These are phyloP conservation scores for Stomatorhinus walkeri DNA, from an alignment of 2,797 vertebrate species.

Conservation along the genomic window DNA sequence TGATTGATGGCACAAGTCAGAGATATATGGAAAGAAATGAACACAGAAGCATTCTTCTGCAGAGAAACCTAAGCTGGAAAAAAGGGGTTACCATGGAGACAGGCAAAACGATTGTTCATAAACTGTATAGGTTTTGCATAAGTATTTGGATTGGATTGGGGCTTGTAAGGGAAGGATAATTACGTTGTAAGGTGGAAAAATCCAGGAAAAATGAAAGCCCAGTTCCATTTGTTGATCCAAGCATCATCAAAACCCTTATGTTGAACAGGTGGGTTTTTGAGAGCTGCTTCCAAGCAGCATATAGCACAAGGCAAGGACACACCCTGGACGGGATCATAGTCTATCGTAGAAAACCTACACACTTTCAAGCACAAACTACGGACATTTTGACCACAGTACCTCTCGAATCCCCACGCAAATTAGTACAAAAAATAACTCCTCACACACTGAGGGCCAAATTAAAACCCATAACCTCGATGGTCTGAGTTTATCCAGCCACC, in stretches of 20 bases:
- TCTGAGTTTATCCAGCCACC: background rate
- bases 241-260: background rate
- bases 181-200: background rate
- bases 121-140: background rate
- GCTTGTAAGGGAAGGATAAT: background rate
- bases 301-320: background rate
- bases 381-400: background rate
- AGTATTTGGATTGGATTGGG: background rate
- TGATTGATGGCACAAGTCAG: background rate
- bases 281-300: background rate
- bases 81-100: slow-evolving; percentile 14
- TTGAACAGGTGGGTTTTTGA: background rate
- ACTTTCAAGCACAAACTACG: background rate
- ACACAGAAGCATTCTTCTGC: background rate
- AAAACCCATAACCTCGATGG: background rate
- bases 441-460: background rate
- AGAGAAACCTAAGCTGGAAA: background rate
- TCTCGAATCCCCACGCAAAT: background rate
- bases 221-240: background rate
- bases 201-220: background rate
- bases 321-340: background rate
- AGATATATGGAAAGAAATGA: background rate
- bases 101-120: background rate
- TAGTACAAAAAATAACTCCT: background rate
- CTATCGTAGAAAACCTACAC: background rate